These are phyloP conservation scores for Pteropus rufus DNA, from an alignment of 2,797 vertebrate species.

Conservation along the genomic window DNA sequence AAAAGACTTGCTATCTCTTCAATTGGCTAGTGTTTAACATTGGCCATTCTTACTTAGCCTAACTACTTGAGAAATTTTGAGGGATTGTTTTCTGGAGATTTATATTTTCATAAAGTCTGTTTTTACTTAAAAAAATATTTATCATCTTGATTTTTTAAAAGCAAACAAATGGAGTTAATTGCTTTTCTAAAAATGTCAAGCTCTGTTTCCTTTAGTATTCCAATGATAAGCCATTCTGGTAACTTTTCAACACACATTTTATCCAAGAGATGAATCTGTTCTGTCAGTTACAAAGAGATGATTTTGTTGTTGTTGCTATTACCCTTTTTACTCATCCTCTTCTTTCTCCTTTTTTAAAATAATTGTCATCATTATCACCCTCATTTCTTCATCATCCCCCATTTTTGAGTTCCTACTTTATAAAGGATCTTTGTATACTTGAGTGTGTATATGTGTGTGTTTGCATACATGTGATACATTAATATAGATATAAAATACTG, in stretches of 20 bases:
- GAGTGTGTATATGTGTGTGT: neutral
- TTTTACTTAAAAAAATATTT: slow-evolving; percentile 5
- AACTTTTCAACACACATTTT: neutral
- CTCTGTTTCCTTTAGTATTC: neutral
- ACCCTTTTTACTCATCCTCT: neutral
- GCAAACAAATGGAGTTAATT: neutral
- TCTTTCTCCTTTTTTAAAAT: neutral
- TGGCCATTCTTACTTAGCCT: neutral
- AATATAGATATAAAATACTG: neutral
- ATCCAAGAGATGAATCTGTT: neutral
- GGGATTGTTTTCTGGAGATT: neutral
- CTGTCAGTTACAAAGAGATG: neutral
- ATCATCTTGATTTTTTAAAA: neutral
- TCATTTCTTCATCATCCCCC: neutral
- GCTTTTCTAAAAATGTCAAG: neutral
- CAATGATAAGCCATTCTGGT: neutral
- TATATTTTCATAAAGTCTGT: neutral
- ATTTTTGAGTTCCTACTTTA: neutral
- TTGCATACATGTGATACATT: neutral
- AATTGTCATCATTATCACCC: neutral
- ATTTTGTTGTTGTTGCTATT: neutral
- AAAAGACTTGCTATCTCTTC: neutral
- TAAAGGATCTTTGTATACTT: neutral
- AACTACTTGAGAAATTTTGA: neutral
- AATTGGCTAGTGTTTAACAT: neutral